Percentiles rank a stretch among this genome's conserved stretches.
phyloP scores from a whole-genome alignment of 2,888 invertebrate genomes.

The Deladenus siricidicola region DNA sequence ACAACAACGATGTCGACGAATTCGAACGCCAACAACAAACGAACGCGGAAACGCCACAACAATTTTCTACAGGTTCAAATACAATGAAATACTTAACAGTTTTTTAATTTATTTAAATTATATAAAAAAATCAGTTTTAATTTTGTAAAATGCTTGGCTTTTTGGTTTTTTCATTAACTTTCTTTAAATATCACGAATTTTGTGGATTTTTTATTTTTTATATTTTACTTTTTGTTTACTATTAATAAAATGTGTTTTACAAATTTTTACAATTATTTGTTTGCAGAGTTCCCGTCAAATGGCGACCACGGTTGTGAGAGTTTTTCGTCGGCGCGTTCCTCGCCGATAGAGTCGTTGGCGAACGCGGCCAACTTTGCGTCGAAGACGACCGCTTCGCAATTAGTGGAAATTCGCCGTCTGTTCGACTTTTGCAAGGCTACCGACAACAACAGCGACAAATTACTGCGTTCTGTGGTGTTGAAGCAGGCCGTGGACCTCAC shows the following conservation, averaged over 20 bases:
- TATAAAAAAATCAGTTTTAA: neutral
- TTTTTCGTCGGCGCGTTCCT: too few species aligned
- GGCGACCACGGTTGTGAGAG: too few species aligned
- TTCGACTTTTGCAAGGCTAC: neutral
- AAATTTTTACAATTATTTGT: too few species aligned
- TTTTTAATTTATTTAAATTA: neutral
- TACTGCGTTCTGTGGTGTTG: neutral
- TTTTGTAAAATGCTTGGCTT: neutral
- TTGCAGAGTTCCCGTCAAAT: too few species aligned
- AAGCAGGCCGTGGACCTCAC: neutral
- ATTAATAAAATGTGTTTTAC: too few species aligned
- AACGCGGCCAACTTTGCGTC: too few species aligned
- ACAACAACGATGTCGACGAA: neutral
- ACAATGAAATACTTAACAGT: too few species aligned
- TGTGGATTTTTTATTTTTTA: too few species aligned
- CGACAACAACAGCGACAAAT: neutral
- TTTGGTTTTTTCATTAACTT: neutral
- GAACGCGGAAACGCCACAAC: neutral
- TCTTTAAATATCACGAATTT: too few species aligned
- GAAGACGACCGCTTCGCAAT: neutral
- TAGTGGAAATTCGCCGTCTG: neutral
- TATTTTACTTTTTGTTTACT: too few species aligned
- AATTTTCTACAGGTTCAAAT: neutral
- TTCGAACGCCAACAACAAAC: too few species aligned
- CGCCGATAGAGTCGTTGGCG: too few species aligned